A percentile compares a stretch with the other conserved stretches of the same genome.
These are phyloP conservation scores for Chirona hameri DNA, from an alignment of 2,888 invertebrate genomes.

Conservation along the genomic window DNA sequence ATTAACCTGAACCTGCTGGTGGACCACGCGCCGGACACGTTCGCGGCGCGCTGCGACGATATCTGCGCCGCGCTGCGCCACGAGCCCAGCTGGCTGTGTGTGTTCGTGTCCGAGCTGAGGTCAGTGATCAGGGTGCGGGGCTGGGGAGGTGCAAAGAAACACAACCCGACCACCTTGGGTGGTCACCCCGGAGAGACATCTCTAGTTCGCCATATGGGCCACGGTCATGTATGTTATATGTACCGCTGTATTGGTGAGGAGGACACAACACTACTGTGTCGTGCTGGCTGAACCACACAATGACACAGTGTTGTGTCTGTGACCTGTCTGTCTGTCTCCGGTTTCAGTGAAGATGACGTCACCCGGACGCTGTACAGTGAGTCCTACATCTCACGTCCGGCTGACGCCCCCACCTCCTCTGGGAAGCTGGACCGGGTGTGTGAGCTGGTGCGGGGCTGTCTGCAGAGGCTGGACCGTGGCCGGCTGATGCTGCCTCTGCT, in stretches of 20 bases:
- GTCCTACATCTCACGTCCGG: slow-evolving; percentile 40
- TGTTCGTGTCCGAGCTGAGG: slow-evolving; percentile 71
- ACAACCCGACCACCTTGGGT: no score
- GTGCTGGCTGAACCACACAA: no score
- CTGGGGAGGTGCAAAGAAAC: no score
- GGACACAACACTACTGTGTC: no score
- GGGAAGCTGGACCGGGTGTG: slow-evolving; percentile 40
- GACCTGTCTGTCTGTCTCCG: not conserved
- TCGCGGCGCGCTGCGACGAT: slow-evolving; percentile 61
- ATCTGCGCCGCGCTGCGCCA: slow-evolving; percentile 43
- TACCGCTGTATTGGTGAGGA: no score
- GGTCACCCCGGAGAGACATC: no score
- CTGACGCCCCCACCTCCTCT: not conserved
- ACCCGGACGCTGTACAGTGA: slow-evolving; percentile 66
- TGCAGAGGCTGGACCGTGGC: slow-evolving; percentile 46
- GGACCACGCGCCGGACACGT: slow-evolving; percentile 73
- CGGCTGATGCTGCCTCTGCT: slow-evolving; percentile 64
- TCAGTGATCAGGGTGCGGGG: not conserved
- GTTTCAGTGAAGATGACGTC: slow-evolving; percentile 60
- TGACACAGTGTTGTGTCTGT: no score
- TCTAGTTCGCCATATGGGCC: no score
- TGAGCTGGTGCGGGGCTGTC: slow-evolving; percentile 31
- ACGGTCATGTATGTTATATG: no score
- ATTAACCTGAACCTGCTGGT: slow-evolving; percentile 84
- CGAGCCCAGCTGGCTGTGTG: slow-evolving; percentile 65